A percentile compares a stretch with the other conserved stretches of the same genome.
These are phyloP conservation scores for Arion vulgaris DNA, from an alignment of 1,140 invertebrate species.

Conservation along the genomic window DNA sequence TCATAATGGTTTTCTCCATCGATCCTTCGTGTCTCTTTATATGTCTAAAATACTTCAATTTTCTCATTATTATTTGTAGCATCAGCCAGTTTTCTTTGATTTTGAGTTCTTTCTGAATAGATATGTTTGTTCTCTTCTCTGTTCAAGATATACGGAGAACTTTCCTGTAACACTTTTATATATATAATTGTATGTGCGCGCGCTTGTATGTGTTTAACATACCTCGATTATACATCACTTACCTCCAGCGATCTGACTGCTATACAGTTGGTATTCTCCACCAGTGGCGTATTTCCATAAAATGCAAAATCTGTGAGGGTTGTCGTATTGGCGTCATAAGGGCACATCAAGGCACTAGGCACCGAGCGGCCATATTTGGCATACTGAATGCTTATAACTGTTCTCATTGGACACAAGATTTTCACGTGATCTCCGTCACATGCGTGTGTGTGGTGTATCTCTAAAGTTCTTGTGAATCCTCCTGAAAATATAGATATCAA, in stretches of 20 bases:
- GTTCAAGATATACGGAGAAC: too few species aligned
- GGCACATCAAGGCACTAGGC: slow-evolving; percentile 59
- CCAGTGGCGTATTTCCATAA: neutral
- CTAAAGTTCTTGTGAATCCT: slow-evolving; percentile 87
- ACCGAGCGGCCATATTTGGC: slow-evolving; percentile 78
- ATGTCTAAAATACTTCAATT: too few species aligned
- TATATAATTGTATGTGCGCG: too few species aligned
- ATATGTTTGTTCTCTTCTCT: too few species aligned
- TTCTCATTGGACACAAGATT: slow-evolving; percentile 87
- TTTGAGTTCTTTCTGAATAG: too few species aligned
- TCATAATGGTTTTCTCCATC: too few species aligned
- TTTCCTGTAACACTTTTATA: too few species aligned
- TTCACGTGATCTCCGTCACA: slow-evolving; percentile 89
- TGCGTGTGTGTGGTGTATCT: slow-evolving; percentile 88
- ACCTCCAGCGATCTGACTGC: slow-evolving; percentile 66
- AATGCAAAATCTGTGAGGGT: neutral
- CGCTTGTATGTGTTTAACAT: too few species aligned
- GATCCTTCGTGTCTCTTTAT: too few species aligned
- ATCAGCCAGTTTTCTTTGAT: too few species aligned
- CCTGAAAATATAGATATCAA: slow-evolving; percentile 81
- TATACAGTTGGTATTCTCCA: slow-evolving; percentile 67
- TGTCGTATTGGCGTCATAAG: neutral
- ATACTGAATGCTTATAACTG: slow-evolving; percentile 88
- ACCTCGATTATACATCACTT: too few species aligned
- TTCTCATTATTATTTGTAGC: too few species aligned